Evolutionary conservation across 2,113 vertebrate species (phyloP), one percentile per base, ranked within the genome.

Genomic region (Pampusana beccarii): DNA sequence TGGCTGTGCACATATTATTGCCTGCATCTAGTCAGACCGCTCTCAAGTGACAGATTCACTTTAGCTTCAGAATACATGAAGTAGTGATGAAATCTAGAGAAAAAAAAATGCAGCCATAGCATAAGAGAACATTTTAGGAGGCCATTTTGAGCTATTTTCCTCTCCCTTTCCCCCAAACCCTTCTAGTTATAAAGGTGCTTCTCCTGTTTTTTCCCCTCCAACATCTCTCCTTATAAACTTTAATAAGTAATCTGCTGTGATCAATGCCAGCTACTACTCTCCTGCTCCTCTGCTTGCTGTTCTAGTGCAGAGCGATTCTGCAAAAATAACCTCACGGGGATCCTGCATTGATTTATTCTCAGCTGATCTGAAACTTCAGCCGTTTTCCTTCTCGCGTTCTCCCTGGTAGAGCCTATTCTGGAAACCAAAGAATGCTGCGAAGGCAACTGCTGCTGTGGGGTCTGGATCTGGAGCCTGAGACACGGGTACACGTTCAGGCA

Each of bases 261-360:
- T 96, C 95, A 93, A 88, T 94, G 70, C 56, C 67, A 78, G 75
- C 81, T 80, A 34, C 88, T 92, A 64, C 42, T 57, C 78, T 88
- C 40, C 90, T 42, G 64, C 70, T 95, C 74, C 72, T 97, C 60
- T 2, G 3, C 82, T 85, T 87, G 29, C 85, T 93, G 58, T 85
- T 93, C 53, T n/a, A 66, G 69, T 71, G 36, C 72, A 67, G 44
- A 86, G 31, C 1, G 1, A 82, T 90, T 95, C 90, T 82, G 79
- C 83, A 64, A 71, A 87, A 94, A 91, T 0, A 34, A 94, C 80
- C 80, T 91, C 90, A 66, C 2, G n/a, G 58, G 80, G 89, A 71
- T 94, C 51, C 67, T 73, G 29, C 83, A 95, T 80, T 96, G 94
- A 96, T 97, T 91, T 80, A 84, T 72, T 93, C 80, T 88, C 80